A percentile compares a stretch with the other conserved stretches of the same genome.
Conservation (phyloP, 2,797 vertebrate species). For the Martes flavigula region DNA sequence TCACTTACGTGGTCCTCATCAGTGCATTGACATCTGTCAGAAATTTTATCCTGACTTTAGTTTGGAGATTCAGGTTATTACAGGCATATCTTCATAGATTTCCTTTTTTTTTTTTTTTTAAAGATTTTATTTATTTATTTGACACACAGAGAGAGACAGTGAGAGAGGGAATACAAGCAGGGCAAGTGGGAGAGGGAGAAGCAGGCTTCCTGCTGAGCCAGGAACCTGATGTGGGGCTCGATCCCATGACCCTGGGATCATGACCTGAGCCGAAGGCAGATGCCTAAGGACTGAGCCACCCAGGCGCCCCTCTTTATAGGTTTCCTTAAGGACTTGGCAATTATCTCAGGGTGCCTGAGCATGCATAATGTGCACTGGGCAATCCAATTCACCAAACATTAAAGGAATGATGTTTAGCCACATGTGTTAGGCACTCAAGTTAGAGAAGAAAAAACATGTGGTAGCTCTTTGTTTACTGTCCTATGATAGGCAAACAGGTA, state of each 20-base stretch:
- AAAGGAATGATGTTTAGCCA: not conserved
- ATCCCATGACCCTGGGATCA: too few species aligned
- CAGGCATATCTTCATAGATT: not conserved
- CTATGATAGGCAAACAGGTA: not conserved
- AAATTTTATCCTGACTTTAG: not conserved
- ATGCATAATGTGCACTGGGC: not conserved
- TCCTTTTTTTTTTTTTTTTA: not conserved
- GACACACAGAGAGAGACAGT: too few species aligned
- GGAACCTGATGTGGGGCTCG: too few species aligned
- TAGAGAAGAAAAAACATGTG: not conserved
- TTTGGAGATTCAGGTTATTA: not conserved
- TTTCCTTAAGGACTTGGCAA: not conserved
- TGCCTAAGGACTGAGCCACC: too few species aligned
- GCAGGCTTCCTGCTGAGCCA: too few species aligned
- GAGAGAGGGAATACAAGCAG: too few species aligned
- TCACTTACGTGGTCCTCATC: not conserved
- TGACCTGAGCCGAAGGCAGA: too few species aligned
- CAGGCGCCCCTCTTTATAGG: not conserved
- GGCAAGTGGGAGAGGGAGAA: too few species aligned
- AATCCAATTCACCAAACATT: not conserved
- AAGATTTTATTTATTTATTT: too few species aligned
- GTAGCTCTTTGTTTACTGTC: not conserved
- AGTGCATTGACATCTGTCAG: not conserved
- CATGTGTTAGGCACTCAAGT: not conserved
- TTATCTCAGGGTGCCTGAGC: not conserved